Evolutionary conservation across 2,113 vertebrate species (phyloP), one percentile per base, ranked within the genome.

Genomic region (Vidua macroura): DNA sequence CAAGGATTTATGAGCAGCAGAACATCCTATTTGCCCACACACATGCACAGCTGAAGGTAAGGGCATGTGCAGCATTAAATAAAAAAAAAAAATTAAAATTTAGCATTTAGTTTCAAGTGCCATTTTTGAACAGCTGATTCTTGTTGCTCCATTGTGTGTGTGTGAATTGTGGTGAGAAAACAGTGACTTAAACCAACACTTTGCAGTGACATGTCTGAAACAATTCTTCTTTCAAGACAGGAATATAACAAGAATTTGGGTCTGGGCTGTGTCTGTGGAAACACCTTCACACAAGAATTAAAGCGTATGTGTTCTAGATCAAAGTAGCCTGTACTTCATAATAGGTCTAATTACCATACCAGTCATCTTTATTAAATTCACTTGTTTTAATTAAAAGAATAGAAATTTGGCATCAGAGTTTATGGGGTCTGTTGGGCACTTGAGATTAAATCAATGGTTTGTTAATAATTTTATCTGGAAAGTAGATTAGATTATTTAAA

Each of bases 401-500:
- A 62, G 43, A 76, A 78, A 86, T 30, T 91, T 93, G 70, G 70
- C 84, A 67, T 81, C 43, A 43, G 76, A 63, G n/a, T 95, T 90
- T 66, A 81, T 3, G 4, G 56, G 63, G 37, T 74, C 67, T 93
- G 16, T 63, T 72, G 25, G 49, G 70, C 43, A 59, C 30, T 64
- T 62, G 63, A 96, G 96, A 91, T 93, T 75, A 93, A 91, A 66
- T 83, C 90, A 80, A 23, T 92, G 77, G 27, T 87, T 96, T 80
- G 81, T 56, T 96, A 95, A 92, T 10, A 86, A 33, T 94, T 93
- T 92, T 87, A 90, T 90, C 72, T 85, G 76, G 44, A 46, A 95
- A 94, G 58, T 39, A 70, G 41, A 72, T 92, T 74, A 79, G 75
- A 46, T 88, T 86, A 92, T 95, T 92, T 93, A 92, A 97, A 92